Base-by-base conservation (phyloP, 2,888 invertebrate species). In the Chrysotoxum bicinctum region DNA sequence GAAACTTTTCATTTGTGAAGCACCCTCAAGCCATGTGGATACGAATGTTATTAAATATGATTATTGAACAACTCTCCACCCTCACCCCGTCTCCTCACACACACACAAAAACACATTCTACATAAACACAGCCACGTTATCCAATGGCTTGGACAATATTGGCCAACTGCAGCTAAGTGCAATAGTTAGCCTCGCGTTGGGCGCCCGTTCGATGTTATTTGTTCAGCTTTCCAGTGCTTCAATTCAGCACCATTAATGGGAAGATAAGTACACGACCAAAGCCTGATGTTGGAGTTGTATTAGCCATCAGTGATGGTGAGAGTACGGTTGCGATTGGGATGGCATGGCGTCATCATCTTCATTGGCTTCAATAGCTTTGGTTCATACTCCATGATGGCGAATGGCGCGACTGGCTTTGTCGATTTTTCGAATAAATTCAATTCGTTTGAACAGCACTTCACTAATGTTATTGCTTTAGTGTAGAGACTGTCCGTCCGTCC, bases 391-490 rank as follows among this genome's bases (percentile, higher is more conserved):
- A 43, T 32, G 37, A 14, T 19, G n/a, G 23, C 14, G 43, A 85
- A 60, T 81, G 72, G 75, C 75, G 72, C 81, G 85, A 81, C 85
- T 85, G 68, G 72, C 76, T 85, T 81, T 81, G 80, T 84, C 80
- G 84, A 84, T 72, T 84, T 84, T 84, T 72, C 84, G 80, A 84
- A 84, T 84, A 84, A 84, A 80, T 84, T 84, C 84, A 84, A 84
- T 84, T 84, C 84, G 84, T 87, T 88, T 86, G 87, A 88, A 88
- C 86, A 84, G 87, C 81, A 83, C 87, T 88, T 87, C 84, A 79
- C 87, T 87, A 84, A 79, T 84, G 85, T 86, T 78, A 86, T 84
- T 86, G 84, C 82, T 85, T 83, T 50, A 77, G 66, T 80, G 60
- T 66, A 16, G 77, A 60, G 60, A 45, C 26, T 2, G 26, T 40